Evolutionary conservation across 1,140 invertebrate species (phyloP).

Genomic region (Pogonomyrmex barbatus): DNA sequence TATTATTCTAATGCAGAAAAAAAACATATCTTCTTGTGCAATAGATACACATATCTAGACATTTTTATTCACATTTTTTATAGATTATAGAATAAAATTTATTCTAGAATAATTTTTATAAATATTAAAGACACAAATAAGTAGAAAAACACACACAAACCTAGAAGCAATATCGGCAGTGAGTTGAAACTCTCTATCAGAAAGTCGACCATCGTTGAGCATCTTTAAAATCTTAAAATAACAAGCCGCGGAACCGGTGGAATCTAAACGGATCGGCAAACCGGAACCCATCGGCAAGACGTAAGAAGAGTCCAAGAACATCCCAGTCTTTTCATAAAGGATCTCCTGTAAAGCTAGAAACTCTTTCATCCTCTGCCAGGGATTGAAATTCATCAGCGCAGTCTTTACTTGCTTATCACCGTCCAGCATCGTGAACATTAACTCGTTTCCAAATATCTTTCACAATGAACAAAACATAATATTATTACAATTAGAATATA

Average conservation of each 20-base stretch:
- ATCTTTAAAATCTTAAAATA: slow-evolving; percentile 92
- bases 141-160: slow-evolving; percentile 79
- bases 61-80: not conserved
- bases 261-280: slow-evolving; percentile 93
- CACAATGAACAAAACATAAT: not conserved
- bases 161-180: slow-evolving; percentile 91
- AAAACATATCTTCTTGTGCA: not conserved
- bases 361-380: slow-evolving; percentile 89
- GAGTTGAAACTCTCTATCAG: slow-evolving; percentile 89
- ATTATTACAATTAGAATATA: not conserved
- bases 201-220: slow-evolving; percentile 86
- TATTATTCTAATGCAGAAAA: not conserved
- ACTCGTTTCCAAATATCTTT: slow-evolving; percentile 91
- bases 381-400: slow-evolving; percentile 88
- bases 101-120: slow-evolving; percentile 2
- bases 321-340: slow-evolving; percentile 91
- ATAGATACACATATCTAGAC: not conserved
- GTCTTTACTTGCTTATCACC: slow-evolving; percentile 89
- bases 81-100: not conserved
- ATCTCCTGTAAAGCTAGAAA: slow-evolving; percentile 92
- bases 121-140: not conserved
- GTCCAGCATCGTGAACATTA: slow-evolving; percentile 89
- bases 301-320: slow-evolving; percentile 94
- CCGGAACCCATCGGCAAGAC: slow-evolving; percentile 94
- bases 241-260: slow-evolving; percentile 94